Conservation (phyloP, 2,888 invertebrate genomes). For the Azorinus chamasolen region DNA sequence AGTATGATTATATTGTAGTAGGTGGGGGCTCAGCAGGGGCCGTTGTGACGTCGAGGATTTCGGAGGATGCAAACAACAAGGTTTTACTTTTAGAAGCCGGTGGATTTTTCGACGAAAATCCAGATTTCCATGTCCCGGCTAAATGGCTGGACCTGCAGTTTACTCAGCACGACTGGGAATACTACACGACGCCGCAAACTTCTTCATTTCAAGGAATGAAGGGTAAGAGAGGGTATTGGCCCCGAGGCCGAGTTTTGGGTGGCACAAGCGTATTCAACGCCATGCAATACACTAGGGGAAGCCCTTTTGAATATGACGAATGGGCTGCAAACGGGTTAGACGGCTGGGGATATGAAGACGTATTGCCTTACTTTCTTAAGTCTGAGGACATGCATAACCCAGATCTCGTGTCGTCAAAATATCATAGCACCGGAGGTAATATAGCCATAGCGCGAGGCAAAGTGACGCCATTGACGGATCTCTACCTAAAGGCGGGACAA, state of each 20-base stretch:
- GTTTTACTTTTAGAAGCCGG: constrained; percentile 86
- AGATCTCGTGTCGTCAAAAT: neutral
- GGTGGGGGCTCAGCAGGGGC: too few species aligned
- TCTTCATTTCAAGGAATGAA: constrained; percentile 51
- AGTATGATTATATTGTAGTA: too few species aligned
- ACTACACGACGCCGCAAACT: constrained; percentile 86
- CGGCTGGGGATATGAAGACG: constrained; percentile 12
- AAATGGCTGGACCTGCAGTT: constrained; percentile 84
- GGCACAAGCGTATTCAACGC: constrained; percentile 21
- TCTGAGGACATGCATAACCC: constrained; percentile 4
- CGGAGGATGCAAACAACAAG: neutral
- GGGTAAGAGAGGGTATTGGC: constrained; percentile 15
- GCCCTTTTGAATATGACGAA: constrained; percentile 5
- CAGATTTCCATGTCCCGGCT: constrained; percentile 86
- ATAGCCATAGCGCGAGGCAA: neutral
- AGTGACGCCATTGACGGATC: constrained; percentile 1
- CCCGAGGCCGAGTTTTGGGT: constrained; percentile 23
- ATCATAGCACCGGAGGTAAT: constrained; percentile 3
- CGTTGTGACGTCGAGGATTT: too few species aligned
- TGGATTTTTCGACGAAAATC: constrained; percentile 84
- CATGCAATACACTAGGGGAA: constrained; percentile 30
- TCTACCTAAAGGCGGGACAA: constrained; percentile 18
- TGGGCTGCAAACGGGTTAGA: neutral
- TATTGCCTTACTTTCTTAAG: constrained; percentile 13
- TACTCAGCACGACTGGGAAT: constrained; percentile 83